These are phyloP conservation scores for Odontothrips loti DNA, from an alignment of 2,888 invertebrate species.

Conservation along the genomic window DNA sequence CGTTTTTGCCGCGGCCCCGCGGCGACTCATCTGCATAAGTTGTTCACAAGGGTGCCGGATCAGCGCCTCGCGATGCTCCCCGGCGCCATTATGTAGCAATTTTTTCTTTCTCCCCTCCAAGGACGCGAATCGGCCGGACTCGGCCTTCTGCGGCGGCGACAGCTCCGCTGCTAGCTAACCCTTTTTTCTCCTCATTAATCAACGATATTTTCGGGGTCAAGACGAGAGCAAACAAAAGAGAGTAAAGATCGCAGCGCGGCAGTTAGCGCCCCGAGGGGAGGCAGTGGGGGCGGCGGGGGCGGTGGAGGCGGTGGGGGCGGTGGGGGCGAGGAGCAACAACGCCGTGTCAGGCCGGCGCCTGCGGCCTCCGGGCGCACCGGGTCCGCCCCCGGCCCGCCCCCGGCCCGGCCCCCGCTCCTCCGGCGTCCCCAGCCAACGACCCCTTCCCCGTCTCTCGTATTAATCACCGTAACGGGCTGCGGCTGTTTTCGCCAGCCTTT, in stretches of 20 bases:
- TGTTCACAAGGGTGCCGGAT: neutral
- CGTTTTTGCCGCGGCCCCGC: neutral
- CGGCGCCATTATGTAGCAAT: no score
- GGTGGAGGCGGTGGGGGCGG: neutral
- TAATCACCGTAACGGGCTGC: conserved; percentile 22
- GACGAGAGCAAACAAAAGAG: conserved; percentile 12
- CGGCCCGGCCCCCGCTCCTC: neutral
- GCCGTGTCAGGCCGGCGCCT: no score
- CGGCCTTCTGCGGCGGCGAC: neutral
- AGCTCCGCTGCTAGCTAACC: neutral
- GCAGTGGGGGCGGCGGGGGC: neutral
- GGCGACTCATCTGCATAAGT: conserved; percentile 12
- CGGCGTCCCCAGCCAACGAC: neutral
- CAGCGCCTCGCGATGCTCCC: neutral
- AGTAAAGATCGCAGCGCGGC: neutral
- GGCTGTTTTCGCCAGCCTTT: neutral
- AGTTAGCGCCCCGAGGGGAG: conserved; percentile 21
- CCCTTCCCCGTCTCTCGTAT: neutral
- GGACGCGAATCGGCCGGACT: no score
- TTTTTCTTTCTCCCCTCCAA: neutral
- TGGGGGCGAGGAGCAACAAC: no score
- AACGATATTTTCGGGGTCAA: neutral
- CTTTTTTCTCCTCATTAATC: conserved; percentile 19
- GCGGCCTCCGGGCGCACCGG: no score
- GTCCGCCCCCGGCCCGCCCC: no score